These are phyloP conservation scores for Druon quercuslanigerum DNA, from an alignment of 1,140 invertebrate species.

Conservation along the genomic window DNA sequence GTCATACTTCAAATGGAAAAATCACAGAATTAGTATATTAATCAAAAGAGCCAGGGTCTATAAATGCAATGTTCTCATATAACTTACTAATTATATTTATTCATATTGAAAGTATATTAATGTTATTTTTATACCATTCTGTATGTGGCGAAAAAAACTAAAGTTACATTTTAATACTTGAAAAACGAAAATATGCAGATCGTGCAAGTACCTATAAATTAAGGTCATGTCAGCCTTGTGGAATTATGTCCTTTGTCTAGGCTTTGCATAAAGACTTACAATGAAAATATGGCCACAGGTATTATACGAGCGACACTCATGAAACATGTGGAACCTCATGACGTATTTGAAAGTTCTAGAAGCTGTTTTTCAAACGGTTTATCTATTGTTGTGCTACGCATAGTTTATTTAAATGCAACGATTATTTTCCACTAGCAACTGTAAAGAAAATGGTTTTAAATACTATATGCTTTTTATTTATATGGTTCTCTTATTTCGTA, in stretches of 20 bases:
- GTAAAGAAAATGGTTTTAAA: no score
- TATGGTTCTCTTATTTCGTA: no score
- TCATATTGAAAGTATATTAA: not conserved
- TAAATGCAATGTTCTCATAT: no score
- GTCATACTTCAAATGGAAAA: no score
- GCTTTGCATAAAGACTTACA: conserved; percentile 25
- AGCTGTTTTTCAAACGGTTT: not conserved
- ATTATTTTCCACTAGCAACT: no score
- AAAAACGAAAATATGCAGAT: conserved; percentile 18
- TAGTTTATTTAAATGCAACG: not conserved
- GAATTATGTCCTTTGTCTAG: conserved; percentile 28
- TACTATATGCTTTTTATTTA: no score
- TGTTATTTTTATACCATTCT: not conserved
- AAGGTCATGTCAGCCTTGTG: conserved; percentile 12
- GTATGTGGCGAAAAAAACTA: not conserved
- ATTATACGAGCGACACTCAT: conserved; percentile 14
- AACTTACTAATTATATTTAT: not conserved
- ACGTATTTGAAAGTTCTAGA: not conserved
- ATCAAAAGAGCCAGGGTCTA: no score
- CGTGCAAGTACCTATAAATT: conserved; percentile 13
- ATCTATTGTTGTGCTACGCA: not conserved
- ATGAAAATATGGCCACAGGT: conserved; percentile 1
- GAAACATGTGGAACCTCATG: conserved; percentile 21
- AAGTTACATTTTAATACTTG: not conserved
- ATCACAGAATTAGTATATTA: no score